Evolutionary conservation across 2,797 vertebrate species (phyloP).

Genomic region (Diceros bicornis): DNA sequence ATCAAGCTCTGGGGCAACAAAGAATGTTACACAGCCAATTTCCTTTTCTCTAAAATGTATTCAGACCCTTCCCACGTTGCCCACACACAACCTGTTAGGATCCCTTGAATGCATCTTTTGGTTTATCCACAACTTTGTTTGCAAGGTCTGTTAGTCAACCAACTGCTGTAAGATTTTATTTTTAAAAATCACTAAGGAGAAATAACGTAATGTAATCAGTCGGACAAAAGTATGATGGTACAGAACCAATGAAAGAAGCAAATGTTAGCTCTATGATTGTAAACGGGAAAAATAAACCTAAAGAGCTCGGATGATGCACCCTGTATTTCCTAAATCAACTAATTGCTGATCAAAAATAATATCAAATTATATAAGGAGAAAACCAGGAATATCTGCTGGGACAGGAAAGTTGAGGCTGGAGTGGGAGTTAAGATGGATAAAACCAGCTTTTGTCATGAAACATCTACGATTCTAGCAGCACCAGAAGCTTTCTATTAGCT

Average conservation of each 20-base stretch:
- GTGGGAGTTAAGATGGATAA: neutral
- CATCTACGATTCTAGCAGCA: fast-evolving
- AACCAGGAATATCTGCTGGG: neutral
- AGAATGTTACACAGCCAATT: fast-evolving
- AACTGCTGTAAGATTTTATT: neutral
- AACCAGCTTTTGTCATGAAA: neutral
- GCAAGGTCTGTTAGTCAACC: neutral
- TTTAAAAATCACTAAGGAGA: neutral
- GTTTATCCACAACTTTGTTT: neutral
- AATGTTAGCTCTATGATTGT: neutral
- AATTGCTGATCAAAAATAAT: neutral
- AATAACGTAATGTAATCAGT: neutral
- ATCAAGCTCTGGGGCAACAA: neutral
- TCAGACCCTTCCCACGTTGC: fast-evolving
- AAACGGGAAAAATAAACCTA: neutral
- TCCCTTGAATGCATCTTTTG: neutral
- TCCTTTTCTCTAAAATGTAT: neutral
- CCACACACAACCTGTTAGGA: fast-evolving
- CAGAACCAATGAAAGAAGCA: neutral
- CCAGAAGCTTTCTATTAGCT: too few species aligned
- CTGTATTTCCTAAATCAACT: neutral
- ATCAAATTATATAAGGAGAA: neutral
- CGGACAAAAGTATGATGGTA: neutral
- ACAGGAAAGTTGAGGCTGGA: neutral
- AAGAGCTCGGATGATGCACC: neutral